Evolutionary conservation across 2,797 vertebrate genomes (phyloP), one percentile per base, ranked within the genome.

Genomic region (Avahi laniger): DNA sequence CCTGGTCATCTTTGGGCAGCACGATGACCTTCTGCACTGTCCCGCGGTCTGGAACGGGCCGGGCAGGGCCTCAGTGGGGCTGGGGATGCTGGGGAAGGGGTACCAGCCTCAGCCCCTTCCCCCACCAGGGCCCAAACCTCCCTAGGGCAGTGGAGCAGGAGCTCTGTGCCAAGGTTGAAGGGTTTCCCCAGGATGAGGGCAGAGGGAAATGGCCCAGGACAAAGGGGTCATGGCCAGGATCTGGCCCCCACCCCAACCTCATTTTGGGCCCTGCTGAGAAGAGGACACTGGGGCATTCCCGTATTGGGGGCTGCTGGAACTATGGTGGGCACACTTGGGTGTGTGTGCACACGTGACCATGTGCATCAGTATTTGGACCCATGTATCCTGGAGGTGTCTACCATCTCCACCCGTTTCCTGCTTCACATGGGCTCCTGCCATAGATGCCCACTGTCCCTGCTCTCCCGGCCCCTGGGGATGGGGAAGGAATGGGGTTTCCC

Each of bases 11-110:
- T 98, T 99, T 99, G 43, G 99, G 99, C 57, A 99, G 98, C 76
- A 99, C 99, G 0, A 99, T 99, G 91, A 99, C 99, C 98, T 99
- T 99, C 98, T 99, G 99, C 76, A 99, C 99, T 0, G 99, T 99
- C 33, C 99, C 99, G 38, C 98, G 98, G 98, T 99, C 99, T 99
- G 98, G 89, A 98, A 98, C 86, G 41, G 92, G 86, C 57, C 95
- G 73, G 83, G 97, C 97, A 95, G 83, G 95, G 46, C 54, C 94
- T 97, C 97, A 98, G 95, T 9, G 20, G 93, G 93, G 72, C 96
- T 91, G 84, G 94, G 43, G 72, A 69, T 0, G 57, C 87, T 5
- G 72, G 92, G 41, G 1, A 97, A 96, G 97, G 95, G 97, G 97
- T 91, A 96, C 88, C 57, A 89, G 94, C 97, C 96, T 98, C 98